These are phyloP conservation scores for Pentalonia nigronervosa DNA, from an alignment of 1,140 invertebrate species.

Conservation along the genomic window DNA sequence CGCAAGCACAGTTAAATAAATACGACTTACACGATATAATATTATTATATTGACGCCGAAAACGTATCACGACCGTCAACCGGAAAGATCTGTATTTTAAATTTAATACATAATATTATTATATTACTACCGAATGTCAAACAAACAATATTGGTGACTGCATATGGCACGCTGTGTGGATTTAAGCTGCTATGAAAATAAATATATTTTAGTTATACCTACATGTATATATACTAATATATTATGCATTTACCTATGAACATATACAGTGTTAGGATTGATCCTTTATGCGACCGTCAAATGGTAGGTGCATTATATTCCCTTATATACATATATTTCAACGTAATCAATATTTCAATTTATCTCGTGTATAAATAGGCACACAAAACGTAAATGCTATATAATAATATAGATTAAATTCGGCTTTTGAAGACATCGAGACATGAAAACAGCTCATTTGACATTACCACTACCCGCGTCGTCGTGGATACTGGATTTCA, in stretches of 20 bases:
- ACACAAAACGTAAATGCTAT: too few relatives aligned
- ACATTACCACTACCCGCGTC: not conserved
- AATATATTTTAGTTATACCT: not conserved
- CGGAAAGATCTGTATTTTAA: not conserved
- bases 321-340: not conserved
- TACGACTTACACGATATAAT: not conserved
- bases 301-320: not conserved
- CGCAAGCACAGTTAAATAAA: too few relatives aligned
- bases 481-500: not conserved
- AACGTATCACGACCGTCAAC: not conserved
- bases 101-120: not conserved
- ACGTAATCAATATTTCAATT: not conserved
- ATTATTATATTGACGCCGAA: not conserved
- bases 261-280: not conserved
- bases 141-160: not conserved
- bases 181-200: not conserved
- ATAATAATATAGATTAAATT: not conserved
- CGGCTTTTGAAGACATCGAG: not conserved
- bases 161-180: not conserved
- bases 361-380: not conserved
- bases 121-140: not conserved
- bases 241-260: slow-evolving; percentile 7
- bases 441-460: not conserved
- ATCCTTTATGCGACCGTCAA: not conserved
- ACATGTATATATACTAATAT: not conserved